A percentile compares a stretch with the other conserved stretches of the same genome.
Conservation (phyloP, 2,797 vertebrate species). For the Tenualosa thibaudeaui region DNA sequence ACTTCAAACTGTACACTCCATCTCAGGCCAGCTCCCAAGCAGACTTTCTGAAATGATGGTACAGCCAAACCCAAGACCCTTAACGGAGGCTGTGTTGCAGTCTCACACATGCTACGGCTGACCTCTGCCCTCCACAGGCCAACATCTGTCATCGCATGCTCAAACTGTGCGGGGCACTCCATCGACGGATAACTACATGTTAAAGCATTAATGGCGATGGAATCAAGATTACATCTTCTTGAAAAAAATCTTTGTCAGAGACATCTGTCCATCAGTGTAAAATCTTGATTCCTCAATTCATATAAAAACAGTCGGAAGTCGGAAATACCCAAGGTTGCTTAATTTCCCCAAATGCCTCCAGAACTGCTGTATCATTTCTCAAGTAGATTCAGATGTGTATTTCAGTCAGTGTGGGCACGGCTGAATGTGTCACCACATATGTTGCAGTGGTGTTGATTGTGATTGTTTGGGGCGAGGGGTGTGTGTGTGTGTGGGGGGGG, state of each 20-base stretch:
- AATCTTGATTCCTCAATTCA: not conserved
- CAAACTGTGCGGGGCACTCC: not conserved
- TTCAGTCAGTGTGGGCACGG: not conserved
- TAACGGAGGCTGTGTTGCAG: not conserved
- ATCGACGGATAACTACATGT: not conserved
- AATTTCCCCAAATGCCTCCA: not conserved
- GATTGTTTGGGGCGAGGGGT: too few relatives aligned
- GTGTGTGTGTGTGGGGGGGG: not conserved
- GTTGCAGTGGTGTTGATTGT: too few relatives aligned
- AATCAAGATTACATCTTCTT: not conserved
- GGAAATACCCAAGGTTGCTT: not conserved
- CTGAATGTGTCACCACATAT: not conserved
- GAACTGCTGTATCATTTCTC: not conserved
- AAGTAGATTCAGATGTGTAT: not conserved
- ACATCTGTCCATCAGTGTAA: not conserved
- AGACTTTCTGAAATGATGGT: not conserved
- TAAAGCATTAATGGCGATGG: not conserved
- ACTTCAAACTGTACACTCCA: not conserved
- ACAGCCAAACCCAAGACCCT: not conserved
- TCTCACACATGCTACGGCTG: not conserved
- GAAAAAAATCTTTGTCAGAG: not conserved
- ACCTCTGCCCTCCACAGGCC: not conserved
- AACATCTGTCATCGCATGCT: not conserved
- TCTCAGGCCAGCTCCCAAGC: not conserved
- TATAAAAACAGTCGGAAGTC: too few relatives aligned